Evolutionary conservation across 2,888 invertebrate species (phyloP).

Genomic region (Trachelus iudaicus): DNA sequence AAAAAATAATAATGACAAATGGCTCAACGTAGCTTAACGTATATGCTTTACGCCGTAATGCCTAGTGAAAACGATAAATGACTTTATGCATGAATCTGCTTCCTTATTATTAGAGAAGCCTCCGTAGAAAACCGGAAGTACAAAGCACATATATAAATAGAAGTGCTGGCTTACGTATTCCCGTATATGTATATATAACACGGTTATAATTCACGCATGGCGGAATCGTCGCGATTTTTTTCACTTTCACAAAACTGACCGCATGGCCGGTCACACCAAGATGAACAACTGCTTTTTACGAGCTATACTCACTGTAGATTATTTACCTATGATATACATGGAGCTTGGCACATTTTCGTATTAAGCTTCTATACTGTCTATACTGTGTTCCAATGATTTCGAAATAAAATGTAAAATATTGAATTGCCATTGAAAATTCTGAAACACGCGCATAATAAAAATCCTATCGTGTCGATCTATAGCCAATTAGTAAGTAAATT

Average conservation of each 20-base stretch:
- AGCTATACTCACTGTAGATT: not conserved
- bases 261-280: slow-evolving; percentile 21
- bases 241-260: slow-evolving; percentile 54
- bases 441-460: not conserved
- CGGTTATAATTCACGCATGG: slow-evolving; percentile 57
- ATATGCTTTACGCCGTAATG: not conserved
- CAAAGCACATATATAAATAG: slow-evolving; percentile 34
- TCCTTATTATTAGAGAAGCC: slow-evolving; percentile 32
- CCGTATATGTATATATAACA: not conserved
- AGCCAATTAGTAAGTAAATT: not conserved
- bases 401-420: not conserved
- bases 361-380: not conserved
- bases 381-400: not conserved
- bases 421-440: not conserved
- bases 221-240: slow-evolving; percentile 57
- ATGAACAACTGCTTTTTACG: not conserved
- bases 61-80: not conserved
- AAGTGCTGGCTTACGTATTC: slow-evolving; percentile 32
- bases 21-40: not conserved
- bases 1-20: not conserved
- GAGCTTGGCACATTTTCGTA: not conserved
- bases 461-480: not conserved
- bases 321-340: not conserved
- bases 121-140: slow-evolving; percentile 57
- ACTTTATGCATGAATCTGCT: not conserved